Evolutionary conservation across 2,888 invertebrate species (phyloP), one percentile per base, ranked within the genome.

Genomic region (Tiliacea citrago): DNA sequence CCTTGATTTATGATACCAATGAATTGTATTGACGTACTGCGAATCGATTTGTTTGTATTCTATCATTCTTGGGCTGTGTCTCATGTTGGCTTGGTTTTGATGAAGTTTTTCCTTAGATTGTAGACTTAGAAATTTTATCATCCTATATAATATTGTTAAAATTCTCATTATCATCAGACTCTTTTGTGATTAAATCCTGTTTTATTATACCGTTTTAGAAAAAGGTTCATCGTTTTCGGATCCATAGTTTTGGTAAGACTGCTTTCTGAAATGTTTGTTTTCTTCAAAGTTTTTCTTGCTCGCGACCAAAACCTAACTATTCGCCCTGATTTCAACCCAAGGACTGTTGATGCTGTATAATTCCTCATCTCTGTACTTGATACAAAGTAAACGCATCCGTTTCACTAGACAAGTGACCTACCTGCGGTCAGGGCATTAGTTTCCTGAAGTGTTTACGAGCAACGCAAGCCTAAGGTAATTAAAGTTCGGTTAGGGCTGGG

Each of bases 341-440:
- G 42, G n/a, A 12, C 35, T 24, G 10, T 10, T 42, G 60, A 29
- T 55, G 18, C 13, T 68, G 13, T 53, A 21, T 39, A 45, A 73
- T 70, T 81, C 49, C 53, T 66, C 68, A 75, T 84, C 55, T 68
- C 6, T 70, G 75, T 77, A 68, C 68, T 61, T 78, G 86, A 85
- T 87, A 89, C 88, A 89, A 82, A 84, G 85, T 88, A 82, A 69
- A 81, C 55, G 76, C 83, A 82, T 88, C 86, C 82, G 86, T 85
- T 86, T 87, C 89, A 85, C 79, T 84, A 85, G 88, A 84, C 85
- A 88, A 85, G 83, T 94, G 93, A 94, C 94, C 94, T 90, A 93
- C 89, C 94, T 95, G 96, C 90, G 96, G 96, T 96, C 93, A 89
- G 84, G 88, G 90, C 92, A 92, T 95, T 92, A 95, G 95, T 95